Evolutionary conservation across 1,140 invertebrate genomes (phyloP).

Genomic region (Belonocnema kinseyi): DNA sequence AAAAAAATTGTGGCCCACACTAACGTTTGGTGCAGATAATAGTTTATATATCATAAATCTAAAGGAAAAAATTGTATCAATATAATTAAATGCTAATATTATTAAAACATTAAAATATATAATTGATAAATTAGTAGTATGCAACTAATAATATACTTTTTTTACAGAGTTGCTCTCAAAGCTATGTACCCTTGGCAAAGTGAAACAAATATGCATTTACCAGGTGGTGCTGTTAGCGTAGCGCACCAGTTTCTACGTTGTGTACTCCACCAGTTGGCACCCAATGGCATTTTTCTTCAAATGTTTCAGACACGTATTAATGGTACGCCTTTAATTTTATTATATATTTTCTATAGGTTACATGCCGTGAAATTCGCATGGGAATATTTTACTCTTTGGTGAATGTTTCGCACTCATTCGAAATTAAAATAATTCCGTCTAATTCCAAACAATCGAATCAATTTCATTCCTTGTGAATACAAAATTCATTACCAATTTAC

Average conservation of each 20-base stretch:
- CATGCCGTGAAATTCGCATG: too few species aligned
- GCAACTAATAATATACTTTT: not conserved
- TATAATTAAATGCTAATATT: not conserved
- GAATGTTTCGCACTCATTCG: too few species aligned
- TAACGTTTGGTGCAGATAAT: too few species aligned
- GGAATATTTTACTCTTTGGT: too few species aligned
- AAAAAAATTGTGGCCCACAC: too few species aligned
- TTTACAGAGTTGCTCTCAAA: slow-evolving; percentile 81
- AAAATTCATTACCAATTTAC: too few species aligned
- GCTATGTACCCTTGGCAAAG: slow-evolving; percentile 93
- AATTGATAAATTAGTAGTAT: slow-evolving; percentile 11
- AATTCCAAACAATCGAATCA: too few species aligned
- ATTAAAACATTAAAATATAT: not conserved
- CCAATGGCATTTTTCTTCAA: slow-evolving; percentile 97
- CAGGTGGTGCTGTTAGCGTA: slow-evolving; percentile 92
- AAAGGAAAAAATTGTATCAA: too few species aligned
- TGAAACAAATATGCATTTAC: slow-evolving; percentile 90
- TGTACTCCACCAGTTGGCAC: slow-evolving; percentile 95
- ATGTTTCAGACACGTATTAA: slow-evolving; percentile 94
- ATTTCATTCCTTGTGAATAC: too few species aligned
- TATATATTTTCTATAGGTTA: too few species aligned
- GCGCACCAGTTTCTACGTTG: slow-evolving; percentile 98
- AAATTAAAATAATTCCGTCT: too few species aligned
- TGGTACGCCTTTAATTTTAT: slow-evolving; percentile 74
- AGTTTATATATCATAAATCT: too few species aligned